Percentiles rank a stretch among this genome's conserved stretches.
Evolutionary conservation across 2,888 invertebrate species (phyloP).

Genomic region (Sicus ferrugineus): DNA sequence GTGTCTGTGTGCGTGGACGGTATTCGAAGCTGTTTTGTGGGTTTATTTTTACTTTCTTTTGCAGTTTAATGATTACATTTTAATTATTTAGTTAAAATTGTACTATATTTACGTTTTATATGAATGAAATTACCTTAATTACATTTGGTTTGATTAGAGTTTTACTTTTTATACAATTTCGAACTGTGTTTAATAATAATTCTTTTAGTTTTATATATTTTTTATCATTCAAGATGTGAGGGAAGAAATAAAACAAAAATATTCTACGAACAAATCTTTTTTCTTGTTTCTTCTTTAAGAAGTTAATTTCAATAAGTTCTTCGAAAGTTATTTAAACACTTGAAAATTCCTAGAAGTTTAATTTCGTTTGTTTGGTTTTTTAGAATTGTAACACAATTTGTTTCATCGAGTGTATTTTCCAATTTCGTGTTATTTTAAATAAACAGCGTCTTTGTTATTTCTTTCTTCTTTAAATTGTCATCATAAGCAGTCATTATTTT

Average conservation of each 20-base stretch:
- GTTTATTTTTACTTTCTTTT: conserved; percentile 37
- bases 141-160: conserved; percentile 2
- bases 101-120: conserved; percentile 36
- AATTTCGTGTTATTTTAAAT: conserved; percentile 4
- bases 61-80: conserved; percentile 30
- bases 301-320: not conserved
- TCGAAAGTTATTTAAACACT: not conserved
- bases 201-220: not conserved
- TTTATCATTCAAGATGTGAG: not conserved
- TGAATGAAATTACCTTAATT: conserved; percentile 18
- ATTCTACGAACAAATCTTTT: conserved; percentile 8
- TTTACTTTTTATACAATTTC: not conserved
- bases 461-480: not conserved
- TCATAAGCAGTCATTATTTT: not conserved
- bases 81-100: conserved; percentile 13
- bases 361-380: not conserved
- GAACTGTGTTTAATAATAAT: conserved; percentile 29
- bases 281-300: not conserved
- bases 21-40: conserved; percentile 56
- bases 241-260: not conserved
- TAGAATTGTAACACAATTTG: not conserved
- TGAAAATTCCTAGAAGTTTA: too few species aligned
- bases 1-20: conserved; percentile 59
- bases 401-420: not conserved
- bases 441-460: not conserved